Evolutionary conservation across 2,888 invertebrate species (phyloP).

Genomic region (Pyrgus malvae): DNA sequence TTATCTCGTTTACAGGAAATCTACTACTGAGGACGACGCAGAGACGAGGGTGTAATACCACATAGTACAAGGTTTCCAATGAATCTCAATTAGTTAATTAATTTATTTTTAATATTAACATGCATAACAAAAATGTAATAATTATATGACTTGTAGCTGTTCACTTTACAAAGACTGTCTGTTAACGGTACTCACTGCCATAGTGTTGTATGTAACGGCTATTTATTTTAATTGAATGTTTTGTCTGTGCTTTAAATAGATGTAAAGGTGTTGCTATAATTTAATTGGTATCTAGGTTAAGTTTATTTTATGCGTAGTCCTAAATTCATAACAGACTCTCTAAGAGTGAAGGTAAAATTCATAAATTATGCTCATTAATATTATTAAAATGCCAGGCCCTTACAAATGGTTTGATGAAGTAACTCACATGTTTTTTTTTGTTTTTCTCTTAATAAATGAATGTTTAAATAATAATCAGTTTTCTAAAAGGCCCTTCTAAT

Average conservation of each 20-base stretch:
- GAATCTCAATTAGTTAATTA: slow-evolving; percentile 75
- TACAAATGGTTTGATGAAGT: too few species aligned
- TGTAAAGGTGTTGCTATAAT: slow-evolving; percentile 20
- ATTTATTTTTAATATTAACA: slow-evolving; percentile 49
- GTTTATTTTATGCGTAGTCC: slow-evolving; percentile 10
- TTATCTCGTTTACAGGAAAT: slow-evolving; percentile 65
- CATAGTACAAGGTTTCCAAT: slow-evolving; percentile 77
- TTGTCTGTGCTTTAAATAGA: slow-evolving; percentile 58
- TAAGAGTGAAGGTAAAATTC: slow-evolving; percentile 16
- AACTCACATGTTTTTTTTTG: too few species aligned
- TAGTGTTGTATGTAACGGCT: slow-evolving; percentile 54
- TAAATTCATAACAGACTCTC: slow-evolving; percentile 12
- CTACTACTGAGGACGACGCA: slow-evolving; percentile 80
- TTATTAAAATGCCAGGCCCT: too few species aligned
- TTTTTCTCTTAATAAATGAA: too few species aligned
- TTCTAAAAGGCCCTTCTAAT: too few species aligned
- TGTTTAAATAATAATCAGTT: too few species aligned
- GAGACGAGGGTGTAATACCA: slow-evolving; percentile 72
- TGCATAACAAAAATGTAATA: slow-evolving; percentile 32
- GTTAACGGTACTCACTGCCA: slow-evolving; percentile 72
- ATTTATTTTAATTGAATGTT: slow-evolving; percentile 44
- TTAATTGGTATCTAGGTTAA: slow-evolving; percentile 18
- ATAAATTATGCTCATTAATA: background rate
- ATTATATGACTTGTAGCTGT: slow-evolving; percentile 30
- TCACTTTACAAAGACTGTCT: slow-evolving; percentile 68